Evolutionary conservation across 2,888 invertebrate species (phyloP).

Genomic region (Andricus curvator): DNA sequence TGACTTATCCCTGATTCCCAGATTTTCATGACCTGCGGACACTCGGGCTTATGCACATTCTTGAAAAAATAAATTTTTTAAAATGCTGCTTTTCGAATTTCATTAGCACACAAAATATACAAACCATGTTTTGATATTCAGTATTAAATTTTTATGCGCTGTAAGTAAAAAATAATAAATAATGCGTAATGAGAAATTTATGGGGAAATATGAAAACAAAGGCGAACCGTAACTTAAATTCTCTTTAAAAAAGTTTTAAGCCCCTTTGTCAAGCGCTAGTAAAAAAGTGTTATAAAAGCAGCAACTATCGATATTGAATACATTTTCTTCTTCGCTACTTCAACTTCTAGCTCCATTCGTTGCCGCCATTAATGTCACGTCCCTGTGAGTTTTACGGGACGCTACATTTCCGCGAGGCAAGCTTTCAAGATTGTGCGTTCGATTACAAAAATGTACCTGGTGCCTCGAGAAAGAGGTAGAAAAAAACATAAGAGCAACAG

Average conservation of each 20-base stretch:
- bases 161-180: background rate
- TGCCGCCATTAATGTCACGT: slow-evolving; percentile 31
- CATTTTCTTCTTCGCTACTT: slow-evolving; percentile 31
- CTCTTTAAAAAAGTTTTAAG: background rate
- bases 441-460: slow-evolving; percentile 1
- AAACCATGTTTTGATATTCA: no score
- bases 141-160: no score
- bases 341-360: slow-evolving; percentile 19
- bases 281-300: slow-evolving; percentile 18
- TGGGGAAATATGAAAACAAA: background rate
- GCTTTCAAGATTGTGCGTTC: slow-evolving; percentile 22
- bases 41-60: no score
- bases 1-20: no score
- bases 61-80: no score
- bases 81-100: no score
- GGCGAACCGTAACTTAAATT: background rate
- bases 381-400: slow-evolving; percentile 25
- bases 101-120: no score
- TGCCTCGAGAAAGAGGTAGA: background rate
- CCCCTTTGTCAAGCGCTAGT: background rate
- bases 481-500: background rate
- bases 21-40: no score
- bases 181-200: background rate
- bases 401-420: slow-evolving; percentile 16
- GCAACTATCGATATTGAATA: slow-evolving; percentile 31